These are phyloP conservation scores for Grantiella picta DNA, from an alignment of 2,113 vertebrate genomes.

Conservation along the genomic window DNA sequence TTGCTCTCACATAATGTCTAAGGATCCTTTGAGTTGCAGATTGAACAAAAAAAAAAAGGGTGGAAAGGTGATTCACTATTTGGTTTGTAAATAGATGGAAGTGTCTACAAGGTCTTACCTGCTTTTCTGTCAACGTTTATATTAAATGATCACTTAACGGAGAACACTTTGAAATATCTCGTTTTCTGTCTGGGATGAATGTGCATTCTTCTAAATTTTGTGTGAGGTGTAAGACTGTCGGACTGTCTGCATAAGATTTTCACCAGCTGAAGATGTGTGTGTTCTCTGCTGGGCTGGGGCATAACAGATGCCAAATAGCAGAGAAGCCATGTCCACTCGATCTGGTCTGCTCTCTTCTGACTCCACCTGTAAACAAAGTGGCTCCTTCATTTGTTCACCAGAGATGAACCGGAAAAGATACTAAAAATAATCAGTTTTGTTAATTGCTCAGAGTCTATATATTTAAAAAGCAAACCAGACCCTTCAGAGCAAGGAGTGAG, in stretches of 20 bases:
- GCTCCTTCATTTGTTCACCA: background rate
- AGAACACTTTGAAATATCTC: conserved; percentile 7
- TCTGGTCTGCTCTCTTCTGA: background rate
- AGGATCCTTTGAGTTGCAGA: conserved; percentile 58
- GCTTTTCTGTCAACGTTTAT: conserved; percentile 75
- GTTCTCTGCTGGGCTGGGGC: background rate
- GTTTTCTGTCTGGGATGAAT: conserved; percentile 18
- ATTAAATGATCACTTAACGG: conserved; percentile 75
- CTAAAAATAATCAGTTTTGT: background rate
- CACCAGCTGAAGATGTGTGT: background rate
- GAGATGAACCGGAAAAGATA: background rate
- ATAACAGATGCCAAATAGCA: background rate
- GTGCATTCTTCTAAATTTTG: background rate
- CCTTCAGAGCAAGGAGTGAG: background rate
- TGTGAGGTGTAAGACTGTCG: background rate
- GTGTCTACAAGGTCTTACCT: conserved; percentile 66
- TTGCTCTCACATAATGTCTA: conserved; percentile 37
- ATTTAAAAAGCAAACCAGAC: background rate
- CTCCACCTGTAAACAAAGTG: background rate
- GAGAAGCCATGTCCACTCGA: accelerated
- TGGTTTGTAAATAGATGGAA: conserved; percentile 71
- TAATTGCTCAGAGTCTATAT: background rate
- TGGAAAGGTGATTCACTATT: conserved; percentile 51
- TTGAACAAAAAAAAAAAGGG: conserved; percentile 38
- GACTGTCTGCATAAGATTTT: background rate